phyloP scores from a whole-genome alignment of 2,888 invertebrate species.

The Mythimna albipuncta region DNA sequence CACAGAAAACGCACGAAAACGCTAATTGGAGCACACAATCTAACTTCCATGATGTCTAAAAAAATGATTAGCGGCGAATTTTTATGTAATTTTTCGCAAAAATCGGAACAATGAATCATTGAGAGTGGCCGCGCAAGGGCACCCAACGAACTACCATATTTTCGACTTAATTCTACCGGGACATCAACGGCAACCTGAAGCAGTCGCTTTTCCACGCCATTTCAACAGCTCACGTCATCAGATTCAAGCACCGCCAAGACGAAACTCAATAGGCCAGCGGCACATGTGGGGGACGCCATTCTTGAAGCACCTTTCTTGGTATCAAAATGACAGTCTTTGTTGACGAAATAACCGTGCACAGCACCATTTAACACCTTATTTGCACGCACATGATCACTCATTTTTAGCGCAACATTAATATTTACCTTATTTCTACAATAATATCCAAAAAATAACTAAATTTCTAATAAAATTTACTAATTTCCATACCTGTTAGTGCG shows the following conservation, averaged over 20 bases:
- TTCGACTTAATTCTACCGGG: conserved; percentile 72
- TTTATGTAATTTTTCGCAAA: conserved; percentile 77
- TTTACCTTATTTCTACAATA: conserved; percentile 85
- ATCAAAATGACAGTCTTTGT: conserved; percentile 92
- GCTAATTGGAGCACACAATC: conserved; percentile 50
- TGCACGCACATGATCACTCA: conserved; percentile 81
- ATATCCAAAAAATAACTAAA: conserved; percentile 81
- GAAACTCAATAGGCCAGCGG: conserved; percentile 87
- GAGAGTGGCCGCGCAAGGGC: conserved; percentile 80
- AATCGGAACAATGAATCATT: conserved; percentile 88
- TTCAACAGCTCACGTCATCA: conserved; percentile 84
- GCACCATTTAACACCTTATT: conserved; percentile 80
- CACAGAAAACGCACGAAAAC: conserved; percentile 54
- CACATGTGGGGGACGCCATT: conserved; percentile 95
- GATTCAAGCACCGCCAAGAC: conserved; percentile 80
- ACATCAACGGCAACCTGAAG: conserved; percentile 70
- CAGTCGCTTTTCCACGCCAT: conserved; percentile 76
- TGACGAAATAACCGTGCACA: conserved; percentile 84
- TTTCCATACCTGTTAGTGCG: conserved; percentile 93
- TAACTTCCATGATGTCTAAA: conserved; percentile 51
- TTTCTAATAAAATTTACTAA: conserved; percentile 87
- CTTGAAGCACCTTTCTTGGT: conserved; percentile 92
- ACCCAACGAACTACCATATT: conserved; percentile 70
- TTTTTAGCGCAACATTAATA: conserved; percentile 68
- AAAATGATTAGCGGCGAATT: conserved; percentile 63